Evolutionary conservation across 2,797 vertebrate genomes (phyloP), one percentile per base, ranked within the genome.

Genomic region (Gallinago solitaria): DNA sequence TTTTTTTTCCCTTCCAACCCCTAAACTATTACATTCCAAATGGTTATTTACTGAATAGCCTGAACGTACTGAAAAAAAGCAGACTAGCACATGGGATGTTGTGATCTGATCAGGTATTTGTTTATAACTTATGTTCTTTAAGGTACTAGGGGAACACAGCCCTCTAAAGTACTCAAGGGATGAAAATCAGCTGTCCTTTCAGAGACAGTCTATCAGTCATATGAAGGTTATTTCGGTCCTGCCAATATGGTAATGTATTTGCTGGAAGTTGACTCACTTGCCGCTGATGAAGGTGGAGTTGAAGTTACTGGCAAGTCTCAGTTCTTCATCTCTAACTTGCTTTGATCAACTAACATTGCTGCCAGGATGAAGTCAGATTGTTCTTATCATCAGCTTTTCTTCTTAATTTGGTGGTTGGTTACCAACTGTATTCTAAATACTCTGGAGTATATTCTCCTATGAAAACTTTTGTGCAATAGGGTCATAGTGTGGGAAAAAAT

Each of bases 301-400:
- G 39, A 92, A 85, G 53, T 85, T 85, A 56, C 39, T 91, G 68
- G 71, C 56, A 95, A 83, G 54, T 53, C 21, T 93, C 21, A 9
- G 53, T 32, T 94, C 88, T 96, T 80, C 53, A 28, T 54, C 64
- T 90, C 74, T 82, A 24, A 37, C 48, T 90, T 90, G 39, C 80
- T 90, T 92, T 94, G 88, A 90, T 96, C 74, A 76, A 82, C 41
- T 54, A 69, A 27, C 7, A 9, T 37, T n/a, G 24, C 28, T 6
- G 39, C 61, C 92, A 91, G 32, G 59, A 80, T 94, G 68, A 94
- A 28, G 39, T 94, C 80, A 90, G 53, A 74, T 48, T 80, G 25
- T 48, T 84, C 35, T 92, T 89, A 74, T 56, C 35, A 19, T 83
- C 16, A 33, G 12, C n/a, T 65, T 75, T 93, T 20, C 50, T 79